Base-by-base conservation (phyloP, 2,888 invertebrate species). In the Cheilosia impressa region DNA sequence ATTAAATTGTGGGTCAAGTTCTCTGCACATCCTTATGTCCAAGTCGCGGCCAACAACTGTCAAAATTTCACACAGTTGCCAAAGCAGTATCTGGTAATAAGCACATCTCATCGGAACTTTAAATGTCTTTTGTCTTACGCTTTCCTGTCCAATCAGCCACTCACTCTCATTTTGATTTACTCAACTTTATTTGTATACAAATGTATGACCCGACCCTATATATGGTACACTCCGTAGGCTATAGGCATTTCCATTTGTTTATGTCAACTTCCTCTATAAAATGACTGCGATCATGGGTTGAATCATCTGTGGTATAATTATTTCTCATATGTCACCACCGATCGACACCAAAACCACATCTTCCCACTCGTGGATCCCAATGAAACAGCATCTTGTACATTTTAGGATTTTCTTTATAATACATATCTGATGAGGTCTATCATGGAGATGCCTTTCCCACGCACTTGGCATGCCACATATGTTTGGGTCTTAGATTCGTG, bases 381-480 rank as follows among this genome's bases (percentile, higher is more conserved):
- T 24, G 24, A 19, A 73, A 63, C 31, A 55, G 27, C 47, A 15
- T 60, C 22, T 57, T 58, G 52, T 69, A 63, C 76, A 76, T 57
- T 82, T 77, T 72, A 60, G 77, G 72, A 66, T 77, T 71, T 71
- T 77, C 27, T 45, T 19, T 45, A 6, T 15, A 43, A 24, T n/a
- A 71, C 60, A n/a, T n/a, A n/a, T n/a, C n/a, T n/a, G n/a, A n/a
- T n/a, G n/a, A 53, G 57, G 19, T 63, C 45, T 52, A 24, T 60
- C 50, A 34, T 45, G 19, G n/a, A 73, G 57, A 50, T 79, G 58
- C 17, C 57, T 69, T 85, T 85, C 84, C 84, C 84, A 85, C 84
- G 84, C 84, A 80, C 75, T 71, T 10, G 38, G 38, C 60, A 82
- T 68, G 38, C 75, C 76, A 52, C 75, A 80, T 50, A 62, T 72